These are phyloP conservation scores for Morone chrysops DNA, from an alignment of 2,113 vertebrate genomes.

Conservation along the genomic window DNA sequence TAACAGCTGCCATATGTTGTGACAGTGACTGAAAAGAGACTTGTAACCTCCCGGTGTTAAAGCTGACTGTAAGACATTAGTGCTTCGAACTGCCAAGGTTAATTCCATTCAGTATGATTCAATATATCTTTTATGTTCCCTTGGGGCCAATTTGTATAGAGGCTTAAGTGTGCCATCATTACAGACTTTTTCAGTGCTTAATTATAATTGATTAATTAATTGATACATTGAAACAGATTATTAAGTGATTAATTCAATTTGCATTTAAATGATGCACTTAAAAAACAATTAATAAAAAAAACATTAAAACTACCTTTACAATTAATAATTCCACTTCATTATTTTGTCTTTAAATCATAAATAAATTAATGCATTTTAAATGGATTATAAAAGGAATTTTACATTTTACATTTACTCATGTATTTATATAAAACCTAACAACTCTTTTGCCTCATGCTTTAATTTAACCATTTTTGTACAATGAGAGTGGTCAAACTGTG, in stretches of 20 bases:
- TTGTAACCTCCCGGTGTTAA: not conserved
- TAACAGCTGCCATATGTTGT: slow-evolving; percentile 25
- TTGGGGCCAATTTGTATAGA: slow-evolving; percentile 27
- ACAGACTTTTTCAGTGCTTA: slow-evolving; percentile 7
- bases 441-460: not conserved
- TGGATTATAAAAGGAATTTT: not conserved
- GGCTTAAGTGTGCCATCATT: slow-evolving; percentile 17
- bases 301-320: not conserved
- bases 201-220: slow-evolving; percentile 45
- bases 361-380: not conserved
- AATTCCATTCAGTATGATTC: slow-evolving; percentile 5
- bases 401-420: not conserved
- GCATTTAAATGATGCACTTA: slow-evolving; percentile 26
- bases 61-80: not conserved
- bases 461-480: not conserved
- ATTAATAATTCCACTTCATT: slow-evolving; percentile 14
- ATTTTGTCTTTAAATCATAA: slow-evolving; percentile 12
- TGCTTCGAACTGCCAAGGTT: not conserved
- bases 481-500: not conserved
- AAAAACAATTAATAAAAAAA: slow-evolving; percentile 3
- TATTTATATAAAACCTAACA: not conserved
- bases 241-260: slow-evolving; percentile 24
- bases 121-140: slow-evolving; percentile 36
- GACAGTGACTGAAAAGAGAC: slow-evolving; percentile 13
- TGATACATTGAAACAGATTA: slow-evolving; percentile 28